A percentile compares a stretch with the other conserved stretches of the same genome.
Conservation (phyloP, 1,140 invertebrate species). For the Drosophila dunni region DNA sequence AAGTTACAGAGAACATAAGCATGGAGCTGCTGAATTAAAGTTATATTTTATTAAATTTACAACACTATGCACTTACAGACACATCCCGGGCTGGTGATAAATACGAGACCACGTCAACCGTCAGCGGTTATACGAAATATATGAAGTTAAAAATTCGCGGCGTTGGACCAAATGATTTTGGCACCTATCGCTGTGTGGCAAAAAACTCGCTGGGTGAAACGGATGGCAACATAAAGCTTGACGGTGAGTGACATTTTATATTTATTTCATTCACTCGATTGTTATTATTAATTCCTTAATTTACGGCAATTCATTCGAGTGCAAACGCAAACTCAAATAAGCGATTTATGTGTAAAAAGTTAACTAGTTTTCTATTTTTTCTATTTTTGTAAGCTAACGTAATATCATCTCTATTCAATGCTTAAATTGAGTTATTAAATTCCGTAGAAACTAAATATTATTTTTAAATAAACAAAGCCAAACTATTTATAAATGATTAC, state of each 20-base stretch:
- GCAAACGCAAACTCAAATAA: neutral
- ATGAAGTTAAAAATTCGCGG: constrained; percentile 95
- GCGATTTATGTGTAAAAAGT: constrained; percentile 6
- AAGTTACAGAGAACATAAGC: no score
- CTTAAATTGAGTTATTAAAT: no score
- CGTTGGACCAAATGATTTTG: constrained; percentile 92
- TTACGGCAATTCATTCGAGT: constrained; percentile 22
- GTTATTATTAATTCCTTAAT: constrained; percentile 32
- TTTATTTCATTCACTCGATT: constrained; percentile 20
- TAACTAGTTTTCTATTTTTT: no score
- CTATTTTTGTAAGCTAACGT: no score
- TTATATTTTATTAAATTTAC: constrained; percentile 7
- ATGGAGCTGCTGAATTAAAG: constrained; percentile 25
- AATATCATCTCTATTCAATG: no score
- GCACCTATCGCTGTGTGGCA: constrained; percentile 95
- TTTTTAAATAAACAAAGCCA: no score
- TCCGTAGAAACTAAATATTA: no score
- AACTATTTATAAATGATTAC: neutral
- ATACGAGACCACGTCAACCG: constrained; percentile 91
- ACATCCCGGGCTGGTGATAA: constrained; percentile 90
- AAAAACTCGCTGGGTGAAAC: constrained; percentile 97
- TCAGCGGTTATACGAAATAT: constrained; percentile 93
- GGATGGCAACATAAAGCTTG: constrained; percentile 95
- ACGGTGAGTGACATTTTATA: constrained; percentile 88
- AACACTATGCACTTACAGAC: constrained; percentile 53